Percentiles rank a stretch among this genome's conserved stretches.
Conservation (phyloP, 2,113 vertebrate genomes). For the Perca flavescens region DNA sequence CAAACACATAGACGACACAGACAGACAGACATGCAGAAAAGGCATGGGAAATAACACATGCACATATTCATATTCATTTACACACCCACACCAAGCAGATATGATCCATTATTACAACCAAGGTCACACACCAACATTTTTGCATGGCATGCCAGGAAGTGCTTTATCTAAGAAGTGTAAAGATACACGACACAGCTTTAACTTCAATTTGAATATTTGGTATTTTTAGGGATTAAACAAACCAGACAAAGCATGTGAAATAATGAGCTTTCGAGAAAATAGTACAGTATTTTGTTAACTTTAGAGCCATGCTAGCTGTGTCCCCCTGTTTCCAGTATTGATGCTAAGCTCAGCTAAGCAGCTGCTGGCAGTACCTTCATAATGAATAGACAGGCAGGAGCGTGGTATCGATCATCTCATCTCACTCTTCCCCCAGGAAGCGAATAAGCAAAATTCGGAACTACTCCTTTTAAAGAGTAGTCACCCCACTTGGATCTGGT, state of each 20-base stretch:
- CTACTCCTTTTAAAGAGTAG: neutral
- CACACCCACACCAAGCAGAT: slow-evolving; percentile 3
- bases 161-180: slow-evolving; percentile 12
- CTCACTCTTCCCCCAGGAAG: too few species aligned
- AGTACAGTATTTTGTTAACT: too few species aligned
- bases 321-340: neutral
- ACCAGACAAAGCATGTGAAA: neutral
- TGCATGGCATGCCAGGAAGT: neutral
- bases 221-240: neutral
- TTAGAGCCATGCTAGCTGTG: neutral
- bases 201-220: neutral
- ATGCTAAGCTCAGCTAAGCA: neutral
- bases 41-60: neutral
- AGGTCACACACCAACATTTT: slow-evolving; percentile 37
- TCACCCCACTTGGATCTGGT: neutral
- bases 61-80: neutral
- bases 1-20: neutral
- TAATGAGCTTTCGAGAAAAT: neutral
- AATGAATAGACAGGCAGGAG: neutral
- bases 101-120: slow-evolving; percentile 32
- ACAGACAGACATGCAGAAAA: neutral
- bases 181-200: slow-evolving; percentile 6
- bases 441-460: neutral
- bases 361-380: neutral
- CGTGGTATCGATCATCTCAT: neutral